Evolutionary conservation across 2,113 vertebrate species (phyloP), one percentile per base, ranked within the genome.

Genomic region (Leucopternis melanops): DNA sequence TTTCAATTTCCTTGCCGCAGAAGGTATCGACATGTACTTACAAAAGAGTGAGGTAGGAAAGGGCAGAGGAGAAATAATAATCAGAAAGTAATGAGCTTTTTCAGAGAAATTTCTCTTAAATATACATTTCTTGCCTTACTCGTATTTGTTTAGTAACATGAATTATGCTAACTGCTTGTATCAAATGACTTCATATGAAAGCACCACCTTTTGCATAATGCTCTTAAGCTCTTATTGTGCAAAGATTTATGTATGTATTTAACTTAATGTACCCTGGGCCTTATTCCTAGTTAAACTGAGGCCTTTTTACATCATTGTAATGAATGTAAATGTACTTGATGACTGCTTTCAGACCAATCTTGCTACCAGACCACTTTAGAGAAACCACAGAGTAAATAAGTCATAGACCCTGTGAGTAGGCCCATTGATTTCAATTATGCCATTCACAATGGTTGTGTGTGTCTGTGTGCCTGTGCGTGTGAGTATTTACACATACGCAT

Each of bases 201-300:
- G 45, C 16, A 92, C 8, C 23, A n/a, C 61, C 27, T 90, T 91
- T 69, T 85, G 63, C 79, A 63, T 67, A 89, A 92, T 75, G 31
- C n/a, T 27, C 66, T 82, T 86, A 66, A 85, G 25, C 17, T 78
- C 59, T 50, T 67, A 77, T 73, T 57, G 34, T 80, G 38, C 38
- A 42, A 88, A 94, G 81, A 86, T 83, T 88, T 88, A 59, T 65
- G 34, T 54, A 25, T 45, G n/a, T 77, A n/a, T 91, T 94, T 87
- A 91, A 63, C 42, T 63, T 89, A 45, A 67, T 45, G 63, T 45
- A 65, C 29, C n/a, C 32, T 26, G 10, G 31, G 27, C 67, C 78
- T 92, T 81, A 72, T 93, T 70, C 27, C 34, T 70, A 80, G 45
- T 66, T 83, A 83, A 87, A 86, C 42, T 10, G 29, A 82, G 31